Evolutionary conservation across 2,113 vertebrate genomes (phyloP), one percentile per base, ranked within the genome.

Genomic region (Platysteira castanea): DNA sequence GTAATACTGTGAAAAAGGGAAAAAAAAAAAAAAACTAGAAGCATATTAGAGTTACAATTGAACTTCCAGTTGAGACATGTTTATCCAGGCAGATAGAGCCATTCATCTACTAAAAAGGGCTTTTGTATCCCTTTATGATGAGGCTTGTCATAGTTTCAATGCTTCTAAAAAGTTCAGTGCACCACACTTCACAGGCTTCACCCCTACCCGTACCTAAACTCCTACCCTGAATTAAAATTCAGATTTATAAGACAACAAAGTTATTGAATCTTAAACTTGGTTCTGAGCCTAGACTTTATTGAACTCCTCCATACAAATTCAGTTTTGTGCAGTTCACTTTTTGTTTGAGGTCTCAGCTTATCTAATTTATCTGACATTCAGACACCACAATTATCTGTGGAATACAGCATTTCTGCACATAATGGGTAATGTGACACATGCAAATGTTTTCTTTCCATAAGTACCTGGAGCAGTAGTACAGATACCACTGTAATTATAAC

Each of bases 301-400:
- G n/a, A 79, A 46, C 9, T 75, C 13, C 39, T 73, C 42, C 18
- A 20, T 27, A n/a, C 4, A 75, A 84, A 81, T 53, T 61, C 46
- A 61, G 15, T 52, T 71, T 42, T 39, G 6, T 27, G 14, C 79
- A 22, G 26, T 68, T 91, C 78, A 46, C 3, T 74, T 91, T 86
- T 85, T 50, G 53, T 78, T 94, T 78, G 41, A 79, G 49, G 49
- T 63, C 65, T 85, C 57, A 53, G 57, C 17, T 33, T 56, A 85
- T 76, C 33, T 82, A 53, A 85, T 90, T 63, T 76, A 49, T 92
- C 53, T 96, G 82, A 90, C 85, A 84, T 85, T 90, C 78, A 89
- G 57, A 69, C 67, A 76, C n/a, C 15, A 61, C 41, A 94, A 73
- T 87, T 90, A 79, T 76, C 71, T 75, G 79, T 49, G 42, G 46